Percentiles rank a stretch among this genome's conserved stretches.
These are phyloP conservation scores for Callorhinus ursinus DNA, from an alignment of 2,113 vertebrate species.

Conservation along the genomic window DNA sequence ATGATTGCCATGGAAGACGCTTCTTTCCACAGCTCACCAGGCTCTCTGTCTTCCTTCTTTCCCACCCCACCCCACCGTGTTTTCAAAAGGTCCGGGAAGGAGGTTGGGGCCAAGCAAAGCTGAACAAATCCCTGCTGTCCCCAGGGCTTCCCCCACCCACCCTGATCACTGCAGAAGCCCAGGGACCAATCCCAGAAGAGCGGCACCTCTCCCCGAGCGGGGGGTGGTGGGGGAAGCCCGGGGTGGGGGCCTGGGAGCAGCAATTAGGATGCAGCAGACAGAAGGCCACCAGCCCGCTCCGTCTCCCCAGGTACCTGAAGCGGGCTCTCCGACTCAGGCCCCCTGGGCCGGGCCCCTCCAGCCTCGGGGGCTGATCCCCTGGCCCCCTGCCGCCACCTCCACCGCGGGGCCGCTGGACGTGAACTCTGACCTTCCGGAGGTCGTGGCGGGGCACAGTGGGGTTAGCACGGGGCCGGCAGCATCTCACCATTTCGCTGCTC, in stretches of 20 bases:
- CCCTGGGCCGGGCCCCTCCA: conserved; percentile 78
- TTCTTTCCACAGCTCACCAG: not conserved
- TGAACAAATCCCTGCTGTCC: not conserved
- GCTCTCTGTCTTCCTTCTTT: not conserved
- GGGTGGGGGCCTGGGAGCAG: not conserved
- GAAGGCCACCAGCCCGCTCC: not conserved
- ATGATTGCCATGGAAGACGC: not conserved
- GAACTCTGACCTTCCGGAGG: conserved; percentile 91
- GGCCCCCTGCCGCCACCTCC: conserved; percentile 81
- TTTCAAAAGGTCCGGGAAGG: not conserved
- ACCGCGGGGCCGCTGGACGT: conserved; percentile 87
- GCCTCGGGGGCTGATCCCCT: conserved; percentile 79
- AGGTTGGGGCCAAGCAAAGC: not conserved
- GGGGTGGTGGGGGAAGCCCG: not conserved
- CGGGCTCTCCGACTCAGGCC: conserved; percentile 85
- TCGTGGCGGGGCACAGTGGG: conserved; percentile 87
- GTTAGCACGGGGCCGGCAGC: conserved; percentile 88
- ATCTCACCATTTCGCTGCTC: conserved; percentile 94
- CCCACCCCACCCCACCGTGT: not conserved
- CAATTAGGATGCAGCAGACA: not conserved
- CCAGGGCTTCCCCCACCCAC: conserved; percentile 62
- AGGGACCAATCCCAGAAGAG: conserved; percentile 87
- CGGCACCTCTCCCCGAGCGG: conserved; percentile 64
- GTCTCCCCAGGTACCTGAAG: conserved; percentile 89
- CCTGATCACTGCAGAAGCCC: conserved; percentile 87